Evolutionary conservation across 2,888 invertebrate genomes (phyloP).

Genomic region (Monochamus alternatus): DNA sequence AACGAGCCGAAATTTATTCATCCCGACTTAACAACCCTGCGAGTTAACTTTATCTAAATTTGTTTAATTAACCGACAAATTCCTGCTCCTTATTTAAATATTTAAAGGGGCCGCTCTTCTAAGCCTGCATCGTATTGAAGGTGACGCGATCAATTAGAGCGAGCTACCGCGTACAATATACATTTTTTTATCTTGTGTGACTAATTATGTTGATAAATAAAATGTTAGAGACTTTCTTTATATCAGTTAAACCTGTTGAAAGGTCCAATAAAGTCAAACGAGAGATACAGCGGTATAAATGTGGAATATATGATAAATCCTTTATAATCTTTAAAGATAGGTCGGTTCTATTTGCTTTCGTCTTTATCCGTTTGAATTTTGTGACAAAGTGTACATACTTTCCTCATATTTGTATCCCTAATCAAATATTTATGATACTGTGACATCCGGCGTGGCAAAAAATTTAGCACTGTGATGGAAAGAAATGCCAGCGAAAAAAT

Average conservation of each 20-base stretch:
- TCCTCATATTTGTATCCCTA: neutral
- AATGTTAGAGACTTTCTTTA: no score
- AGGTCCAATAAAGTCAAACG: no score
- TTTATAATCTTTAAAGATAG: neutral
- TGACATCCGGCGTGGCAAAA: neutral
- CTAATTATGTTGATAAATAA: no score
- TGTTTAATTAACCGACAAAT: slow-evolving; percentile 49
- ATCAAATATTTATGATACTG: neutral
- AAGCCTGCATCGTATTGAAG: slow-evolving; percentile 1
- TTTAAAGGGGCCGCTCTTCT: slow-evolving; percentile 1
- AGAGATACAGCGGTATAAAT: neutral
- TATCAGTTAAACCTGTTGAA: no score
- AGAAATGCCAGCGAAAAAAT: no score
- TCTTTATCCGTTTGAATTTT: neutral
- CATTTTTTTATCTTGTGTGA: no score
- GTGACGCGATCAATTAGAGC: slow-evolving; percentile 1
- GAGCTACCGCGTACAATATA: neutral
- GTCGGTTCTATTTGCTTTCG: neutral
- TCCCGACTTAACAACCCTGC: slow-evolving; percentile 10
- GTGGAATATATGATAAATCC: neutral
- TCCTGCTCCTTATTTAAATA: slow-evolving; percentile 39
- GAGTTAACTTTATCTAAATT: slow-evolving; percentile 49
- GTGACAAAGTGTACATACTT: neutral
- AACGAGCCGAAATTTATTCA: slow-evolving; percentile 6
- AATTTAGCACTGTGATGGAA: neutral